Percentiles rank a stretch among this genome's conserved stretches.
These are phyloP conservation scores for Salticus scenicus DNA, from an alignment of 2,888 invertebrate genomes.

Conservation along the genomic window DNA sequence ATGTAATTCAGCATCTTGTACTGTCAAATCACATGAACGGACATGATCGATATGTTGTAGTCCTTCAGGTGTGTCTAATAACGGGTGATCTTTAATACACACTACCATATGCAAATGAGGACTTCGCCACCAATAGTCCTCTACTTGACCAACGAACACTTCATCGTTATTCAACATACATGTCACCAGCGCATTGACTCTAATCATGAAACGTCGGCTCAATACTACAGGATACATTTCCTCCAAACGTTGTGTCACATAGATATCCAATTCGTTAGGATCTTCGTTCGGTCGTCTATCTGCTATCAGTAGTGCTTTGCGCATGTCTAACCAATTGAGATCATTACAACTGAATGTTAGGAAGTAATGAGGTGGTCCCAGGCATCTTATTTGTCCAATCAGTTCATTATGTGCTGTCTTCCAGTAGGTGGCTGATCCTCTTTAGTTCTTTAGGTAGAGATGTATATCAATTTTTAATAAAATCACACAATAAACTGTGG, in stretches of 20 bases:
- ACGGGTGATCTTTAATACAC: slow-evolving; percentile 41
- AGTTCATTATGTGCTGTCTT: slow-evolving; percentile 36
- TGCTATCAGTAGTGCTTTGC: slow-evolving; percentile 51
- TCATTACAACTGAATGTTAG: slow-evolving; percentile 58
- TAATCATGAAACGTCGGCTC: slow-evolving; percentile 14
- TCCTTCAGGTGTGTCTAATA: slow-evolving; percentile 40
- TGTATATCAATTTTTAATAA: not conserved
- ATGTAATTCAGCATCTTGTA: slow-evolving; percentile 25
- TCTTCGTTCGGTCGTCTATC: slow-evolving; percentile 47
- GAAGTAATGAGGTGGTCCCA: slow-evolving; percentile 51
- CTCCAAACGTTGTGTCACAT: slow-evolving; percentile 32
- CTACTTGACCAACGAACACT: slow-evolving; percentile 12
- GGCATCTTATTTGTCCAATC: slow-evolving; percentile 44
- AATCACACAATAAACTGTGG: too few species aligned
- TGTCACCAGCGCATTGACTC: slow-evolving; percentile 31
- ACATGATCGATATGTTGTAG: slow-evolving; percentile 11
- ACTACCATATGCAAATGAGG: slow-evolving; percentile 58
- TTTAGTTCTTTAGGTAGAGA: slow-evolving; percentile 31
- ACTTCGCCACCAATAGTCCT: slow-evolving; percentile 66
- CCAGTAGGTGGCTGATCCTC: slow-evolving; percentile 46
- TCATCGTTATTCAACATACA: not conserved
- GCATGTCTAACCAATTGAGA: slow-evolving; percentile 52
- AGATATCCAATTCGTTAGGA: slow-evolving; percentile 30
- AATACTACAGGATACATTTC: slow-evolving; percentile 33
- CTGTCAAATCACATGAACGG: slow-evolving; percentile 14